Evolutionary conservation across 2,797 vertebrate genomes (phyloP).

Genomic region (Gorsachius magnificus): DNA sequence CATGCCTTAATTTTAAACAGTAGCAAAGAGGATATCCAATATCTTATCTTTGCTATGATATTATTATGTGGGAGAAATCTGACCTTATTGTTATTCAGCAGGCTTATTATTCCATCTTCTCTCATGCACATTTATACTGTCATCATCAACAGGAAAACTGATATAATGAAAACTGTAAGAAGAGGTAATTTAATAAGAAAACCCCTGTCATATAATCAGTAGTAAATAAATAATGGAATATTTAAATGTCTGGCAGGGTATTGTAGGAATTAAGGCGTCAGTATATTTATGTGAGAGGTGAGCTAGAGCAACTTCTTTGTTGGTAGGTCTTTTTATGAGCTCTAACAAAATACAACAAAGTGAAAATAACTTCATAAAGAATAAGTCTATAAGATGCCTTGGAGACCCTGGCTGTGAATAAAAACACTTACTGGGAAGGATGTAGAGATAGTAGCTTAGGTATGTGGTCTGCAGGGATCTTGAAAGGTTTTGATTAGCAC

Average conservation of each 20-base stretch:
- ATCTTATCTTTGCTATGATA: not conserved
- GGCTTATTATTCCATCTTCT: not conserved
- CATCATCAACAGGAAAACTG: not conserved
- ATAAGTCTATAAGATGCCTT: not conserved
- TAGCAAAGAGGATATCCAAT: not conserved
- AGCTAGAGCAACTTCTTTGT: not conserved
- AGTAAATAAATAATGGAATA: slow-evolving; percentile 10
- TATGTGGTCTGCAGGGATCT: not conserved
- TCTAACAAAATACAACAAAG: slow-evolving; percentile 17
- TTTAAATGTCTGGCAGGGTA: not conserved
- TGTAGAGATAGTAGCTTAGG: not conserved
- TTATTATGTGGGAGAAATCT: not conserved
- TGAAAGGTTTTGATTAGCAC: slow-evolving; percentile 15
- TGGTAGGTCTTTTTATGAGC: not conserved
- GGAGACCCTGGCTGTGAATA: not conserved
- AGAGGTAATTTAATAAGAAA: not conserved
- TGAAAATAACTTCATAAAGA: slow-evolving; percentile 23
- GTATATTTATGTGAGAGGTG: not conserved
- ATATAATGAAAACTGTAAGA: not conserved
- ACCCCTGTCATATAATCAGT: not conserved
- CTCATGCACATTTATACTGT: not conserved
- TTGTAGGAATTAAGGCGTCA: not conserved
- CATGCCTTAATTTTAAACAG: not conserved
- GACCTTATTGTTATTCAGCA: not conserved
- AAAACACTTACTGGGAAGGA: not conserved